Conservation (phyloP, 2,888 invertebrate genomes). For the Taphrorychus bicolor region DNA sequence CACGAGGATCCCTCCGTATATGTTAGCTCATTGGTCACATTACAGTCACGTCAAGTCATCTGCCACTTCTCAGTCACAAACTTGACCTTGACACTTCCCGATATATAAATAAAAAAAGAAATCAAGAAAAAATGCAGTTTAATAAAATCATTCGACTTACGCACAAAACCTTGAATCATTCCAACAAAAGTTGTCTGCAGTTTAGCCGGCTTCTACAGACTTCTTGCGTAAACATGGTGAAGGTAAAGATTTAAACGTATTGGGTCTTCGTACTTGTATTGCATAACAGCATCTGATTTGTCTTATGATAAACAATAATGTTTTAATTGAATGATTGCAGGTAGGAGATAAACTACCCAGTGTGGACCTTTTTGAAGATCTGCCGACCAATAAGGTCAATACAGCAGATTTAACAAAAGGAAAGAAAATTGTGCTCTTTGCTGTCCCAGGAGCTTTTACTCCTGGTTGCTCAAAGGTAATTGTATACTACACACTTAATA, state of each 20-base stretch:
- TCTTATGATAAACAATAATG: neutral
- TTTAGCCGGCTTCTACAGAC: slow-evolving; percentile 21
- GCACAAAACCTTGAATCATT: neutral
- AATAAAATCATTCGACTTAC: slow-evolving; percentile 4
- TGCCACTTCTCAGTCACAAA: too few relatives aligned
- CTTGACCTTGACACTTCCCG: neutral
- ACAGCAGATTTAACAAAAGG: slow-evolving; percentile 73
- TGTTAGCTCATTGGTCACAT: too few relatives aligned
- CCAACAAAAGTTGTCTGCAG: neutral
- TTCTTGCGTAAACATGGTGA: slow-evolving; percentile 26
- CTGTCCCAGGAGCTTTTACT: slow-evolving; percentile 94
- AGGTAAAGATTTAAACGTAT: slow-evolving; percentile 22
- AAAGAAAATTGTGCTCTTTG: slow-evolving; percentile 87
- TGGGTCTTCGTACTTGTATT: neutral
- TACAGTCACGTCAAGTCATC: too few relatives aligned
- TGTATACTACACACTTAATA: neutral
- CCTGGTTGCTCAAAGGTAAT: slow-evolving; percentile 87
- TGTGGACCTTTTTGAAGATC: slow-evolving; percentile 83
- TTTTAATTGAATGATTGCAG: slow-evolving; percentile 60
- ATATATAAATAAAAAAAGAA: neutral
- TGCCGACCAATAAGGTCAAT: slow-evolving; percentile 87
- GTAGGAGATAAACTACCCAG: slow-evolving; percentile 84
- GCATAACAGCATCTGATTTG: slow-evolving; percentile 12
- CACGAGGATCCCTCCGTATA: too few relatives aligned
- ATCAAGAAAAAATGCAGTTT: slow-evolving; percentile 3